These are phyloP conservation scores for Lontra canadensis DNA, from an alignment of 2,113 vertebrate species.

Conservation along the genomic window DNA sequence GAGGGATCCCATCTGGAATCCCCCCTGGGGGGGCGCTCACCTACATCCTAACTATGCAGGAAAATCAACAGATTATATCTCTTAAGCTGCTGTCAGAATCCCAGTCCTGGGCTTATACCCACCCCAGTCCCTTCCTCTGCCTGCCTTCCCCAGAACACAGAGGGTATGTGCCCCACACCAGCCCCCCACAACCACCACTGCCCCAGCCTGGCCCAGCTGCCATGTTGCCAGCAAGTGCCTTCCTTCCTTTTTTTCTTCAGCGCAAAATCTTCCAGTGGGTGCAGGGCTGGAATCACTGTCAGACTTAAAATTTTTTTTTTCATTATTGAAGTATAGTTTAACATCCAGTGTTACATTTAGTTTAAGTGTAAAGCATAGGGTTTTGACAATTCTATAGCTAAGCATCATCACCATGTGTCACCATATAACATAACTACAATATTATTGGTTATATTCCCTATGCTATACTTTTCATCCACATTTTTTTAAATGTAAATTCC, in stretches of 20 bases:
- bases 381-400: background rate
- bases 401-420: background rate
- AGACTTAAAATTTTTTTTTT: background rate
- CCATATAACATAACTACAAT: background rate
- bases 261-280: too few relatives aligned
- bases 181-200: background rate
- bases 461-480: background rate
- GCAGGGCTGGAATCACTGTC: background rate
- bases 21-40: too few relatives aligned
- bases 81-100: background rate
- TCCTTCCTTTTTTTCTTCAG: background rate
- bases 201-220: background rate
- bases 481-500: background rate
- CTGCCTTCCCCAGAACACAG: background rate
- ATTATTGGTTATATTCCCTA: background rate
- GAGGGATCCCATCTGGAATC: background rate
- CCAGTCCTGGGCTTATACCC: too few relatives aligned
- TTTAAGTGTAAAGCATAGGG: background rate
- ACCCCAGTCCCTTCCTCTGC: background rate
- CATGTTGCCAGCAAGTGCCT: background rate
- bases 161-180: rapidly evolving
- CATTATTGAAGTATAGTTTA: background rate
- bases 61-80: background rate
- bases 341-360: background rate
- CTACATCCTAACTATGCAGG: background rate